A percentile compares a stretch with the other conserved stretches of the same genome.
These are phyloP conservation scores for Coracias cyanogaster DNA, from an alignment of 2,797 vertebrate species.

Conservation along the genomic window DNA sequence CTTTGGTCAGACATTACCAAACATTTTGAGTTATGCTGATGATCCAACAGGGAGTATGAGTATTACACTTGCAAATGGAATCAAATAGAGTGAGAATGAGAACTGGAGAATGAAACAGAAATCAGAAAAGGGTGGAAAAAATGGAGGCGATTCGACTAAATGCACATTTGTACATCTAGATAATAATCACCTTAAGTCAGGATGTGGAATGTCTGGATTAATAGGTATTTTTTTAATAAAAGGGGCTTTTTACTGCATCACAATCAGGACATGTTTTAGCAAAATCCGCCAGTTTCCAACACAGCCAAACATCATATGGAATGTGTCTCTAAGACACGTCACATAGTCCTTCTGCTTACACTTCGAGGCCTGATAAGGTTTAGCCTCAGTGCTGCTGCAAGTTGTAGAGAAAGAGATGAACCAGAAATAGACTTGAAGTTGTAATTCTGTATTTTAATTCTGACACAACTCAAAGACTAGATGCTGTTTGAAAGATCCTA, in stretches of 20 bases:
- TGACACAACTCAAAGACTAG: background rate
- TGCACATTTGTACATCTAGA: background rate
- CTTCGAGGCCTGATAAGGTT: background rate
- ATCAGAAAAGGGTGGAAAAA: background rate
- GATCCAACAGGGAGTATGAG: background rate
- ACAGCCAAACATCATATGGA: background rate
- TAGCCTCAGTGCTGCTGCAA: background rate
- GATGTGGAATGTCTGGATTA: background rate
- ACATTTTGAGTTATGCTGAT: background rate
- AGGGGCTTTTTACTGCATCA: background rate
- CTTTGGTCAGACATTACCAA: background rate
- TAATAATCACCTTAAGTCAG: background rate
- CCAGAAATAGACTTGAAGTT: background rate
- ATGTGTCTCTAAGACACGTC: background rate
- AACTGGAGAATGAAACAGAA: background rate
- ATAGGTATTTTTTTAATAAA: background rate
- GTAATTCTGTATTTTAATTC: background rate
- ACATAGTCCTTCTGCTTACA: background rate
- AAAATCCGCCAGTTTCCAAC: background rate
- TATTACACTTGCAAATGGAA: background rate
- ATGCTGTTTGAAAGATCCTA: background rate
- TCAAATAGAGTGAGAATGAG: background rate
- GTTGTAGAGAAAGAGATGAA: background rate
- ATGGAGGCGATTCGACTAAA: background rate
- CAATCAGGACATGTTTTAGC: background rate